Conservation (phyloP, 2,113 vertebrate species). For the Jaculus jaculus region DNA sequence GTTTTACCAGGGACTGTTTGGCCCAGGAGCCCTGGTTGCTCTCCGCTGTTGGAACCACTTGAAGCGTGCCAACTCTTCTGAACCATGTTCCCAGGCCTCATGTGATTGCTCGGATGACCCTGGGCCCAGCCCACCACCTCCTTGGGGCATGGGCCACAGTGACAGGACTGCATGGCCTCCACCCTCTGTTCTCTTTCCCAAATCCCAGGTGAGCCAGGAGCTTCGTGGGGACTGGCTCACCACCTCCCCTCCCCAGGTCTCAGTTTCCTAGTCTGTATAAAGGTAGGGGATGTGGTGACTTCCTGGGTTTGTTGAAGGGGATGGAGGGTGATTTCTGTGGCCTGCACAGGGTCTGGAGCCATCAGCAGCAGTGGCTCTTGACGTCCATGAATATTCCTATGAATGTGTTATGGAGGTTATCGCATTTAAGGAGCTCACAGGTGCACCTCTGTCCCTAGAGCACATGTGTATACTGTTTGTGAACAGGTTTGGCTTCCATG, state of each 20-base stretch:
- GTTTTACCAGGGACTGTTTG: background rate
- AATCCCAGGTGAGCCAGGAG: fast-evolving
- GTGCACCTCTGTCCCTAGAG: fast-evolving
- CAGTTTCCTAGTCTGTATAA: background rate
- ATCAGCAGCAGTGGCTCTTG: background rate
- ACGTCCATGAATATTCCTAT: fast-evolving
- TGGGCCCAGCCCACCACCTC: background rate
- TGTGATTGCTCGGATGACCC: background rate
- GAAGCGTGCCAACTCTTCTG: background rate
- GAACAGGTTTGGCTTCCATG: background rate
- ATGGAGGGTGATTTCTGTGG: fast-evolving
- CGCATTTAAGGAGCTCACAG: background rate
- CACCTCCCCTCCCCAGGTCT: background rate
- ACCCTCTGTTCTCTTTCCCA: background rate
- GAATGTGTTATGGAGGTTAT: fast-evolving
- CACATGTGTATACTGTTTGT: too few species aligned
- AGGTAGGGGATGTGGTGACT: fast-evolving
- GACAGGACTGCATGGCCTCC: background rate
- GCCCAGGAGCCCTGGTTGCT: background rate
- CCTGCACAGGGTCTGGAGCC: background rate
- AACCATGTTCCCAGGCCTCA: background rate
- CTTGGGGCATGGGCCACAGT: background rate
- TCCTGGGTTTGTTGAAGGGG: background rate
- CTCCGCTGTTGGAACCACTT: background rate
- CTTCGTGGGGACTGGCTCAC: background rate